Evolutionary conservation across 1,140 invertebrate species (phyloP), one percentile per base, ranked within the genome.

Genomic region (Eufriesea mexicana): DNA sequence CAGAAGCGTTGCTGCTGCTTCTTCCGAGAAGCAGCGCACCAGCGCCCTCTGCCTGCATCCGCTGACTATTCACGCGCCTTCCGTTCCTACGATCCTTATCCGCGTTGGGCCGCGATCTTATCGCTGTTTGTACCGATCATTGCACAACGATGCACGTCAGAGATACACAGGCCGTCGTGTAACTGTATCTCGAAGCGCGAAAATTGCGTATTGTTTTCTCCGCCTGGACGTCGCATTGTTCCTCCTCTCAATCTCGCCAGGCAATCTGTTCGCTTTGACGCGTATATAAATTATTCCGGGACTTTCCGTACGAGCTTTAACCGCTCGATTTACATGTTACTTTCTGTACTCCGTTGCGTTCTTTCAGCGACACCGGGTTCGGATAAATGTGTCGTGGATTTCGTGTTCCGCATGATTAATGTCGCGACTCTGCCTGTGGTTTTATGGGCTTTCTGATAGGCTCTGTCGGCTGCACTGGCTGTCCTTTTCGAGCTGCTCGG

Each of bases 101-200:
- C 71, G 20, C 16, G 49, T 47, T 28, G 66, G 28, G 70, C 76
- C 49, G 14, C 35, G 55, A 64, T 64, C 71, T 42, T 86, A 87
- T 87, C 86, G 72, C 47, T 35, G 67, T 51, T 61, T 25, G 54
- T 64, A 76, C 73, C 71, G 76, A 87, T 87, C 76, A 57, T 79
- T 79, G 66, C 42, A 10, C 75, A 64, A 84, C 71, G 79, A 64
- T 86, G 78, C 25, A n/a, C 20, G 25, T n/a, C 20, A 47, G 18
- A 42, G 20, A 78, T 57, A 64, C 71, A 64, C 45, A 20, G 49
- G 1, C 20, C 20, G 23, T 20, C 14, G 45, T 12, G 42, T 79
- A 79, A 71, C 66, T n/a, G 54, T 79, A 18, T 45, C 18, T 42
- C 23, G n/a, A 80, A 55, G 70, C 61, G 59, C 47, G 57, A 80